Evolutionary conservation across 2,113 vertebrate genomes (phyloP), one percentile per base, ranked within the genome.

Genomic region (Arenaria interpres): DNA sequence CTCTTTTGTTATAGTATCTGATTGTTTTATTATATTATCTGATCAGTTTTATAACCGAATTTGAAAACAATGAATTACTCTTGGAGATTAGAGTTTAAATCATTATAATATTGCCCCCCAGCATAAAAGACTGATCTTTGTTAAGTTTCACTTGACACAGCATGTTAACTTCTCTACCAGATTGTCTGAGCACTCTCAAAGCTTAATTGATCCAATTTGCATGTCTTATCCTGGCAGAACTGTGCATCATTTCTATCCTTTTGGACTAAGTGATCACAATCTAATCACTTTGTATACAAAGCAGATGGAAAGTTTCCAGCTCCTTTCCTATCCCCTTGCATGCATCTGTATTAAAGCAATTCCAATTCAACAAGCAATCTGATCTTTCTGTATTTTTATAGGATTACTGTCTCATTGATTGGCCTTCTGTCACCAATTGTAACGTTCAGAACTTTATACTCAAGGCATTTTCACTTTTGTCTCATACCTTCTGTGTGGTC

Each of bases 141-240:
- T 67, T 89, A 92, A 95, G 85, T 97, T 98, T 97, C 90, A 94
- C 88, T 97, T 92, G 84, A 95, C 88, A 81, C 89, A 96, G 91
- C 90, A 64, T 96, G 94, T 85, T 93, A 97, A 97, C 66, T 79
- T 95, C 84, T 94, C 78, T 56, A 96, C 80, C 96, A 97, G 97
- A 98, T 96, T 97, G 93, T 83, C 92, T 96, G 89, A 97, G 71
- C 46, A 2, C 81, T 95, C 91, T 94, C 83, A 87, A 93, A 90
- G 76, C 93, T 93, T 97, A 98, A 97, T 95, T 97, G 96, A 97
- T 97, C 94, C 95, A 96, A 97, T 97, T 95, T 97, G 88, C 92
- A 96, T 96, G 88, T 95, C 92, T 96, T 78, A 93, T 94, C 88
- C 91, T 79, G 68, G 91, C 88, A 96, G 84, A 96, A 96, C 33